A percentile compares a stretch with the other conserved stretches of the same genome.
These are phyloP conservation scores for Phyllotreta cruciferae DNA, from an alignment of 2,888 invertebrate species.

Conservation along the genomic window DNA sequence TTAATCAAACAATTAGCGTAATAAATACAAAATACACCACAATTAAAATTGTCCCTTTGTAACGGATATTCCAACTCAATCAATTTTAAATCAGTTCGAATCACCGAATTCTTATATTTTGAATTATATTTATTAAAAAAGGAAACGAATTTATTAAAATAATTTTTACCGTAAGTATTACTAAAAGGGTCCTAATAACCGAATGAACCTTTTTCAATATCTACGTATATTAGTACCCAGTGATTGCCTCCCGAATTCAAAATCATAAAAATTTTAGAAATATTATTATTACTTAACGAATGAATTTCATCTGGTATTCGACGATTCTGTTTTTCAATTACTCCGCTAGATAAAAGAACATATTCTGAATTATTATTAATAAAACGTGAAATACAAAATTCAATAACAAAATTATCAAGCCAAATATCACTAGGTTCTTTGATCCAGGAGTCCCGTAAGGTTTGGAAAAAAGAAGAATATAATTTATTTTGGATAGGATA, in stretches of 20 bases:
- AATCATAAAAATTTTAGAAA: constrained; percentile 12
- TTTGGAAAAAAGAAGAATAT: too few relatives aligned
- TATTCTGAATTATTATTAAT: too few relatives aligned
- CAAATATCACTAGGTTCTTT: too few relatives aligned
- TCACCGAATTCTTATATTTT: too few relatives aligned
- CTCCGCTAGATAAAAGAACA: too few relatives aligned
- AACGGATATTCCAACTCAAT: constrained; percentile 2
- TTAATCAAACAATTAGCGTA: constrained; percentile 16
- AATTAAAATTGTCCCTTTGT: constrained; percentile 17
- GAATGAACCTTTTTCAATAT: constrained; percentile 14
- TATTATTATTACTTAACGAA: too few relatives aligned
- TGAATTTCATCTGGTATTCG: too few relatives aligned
- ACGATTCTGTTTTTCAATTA: too few relatives aligned
- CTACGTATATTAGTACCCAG: constrained; percentile 12
- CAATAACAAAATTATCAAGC: too few relatives aligned
- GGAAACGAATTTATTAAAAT: background rate
- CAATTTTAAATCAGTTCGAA: background rate
- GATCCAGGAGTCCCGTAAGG: too few relatives aligned
- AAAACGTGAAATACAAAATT: too few relatives aligned
- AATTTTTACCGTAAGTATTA: constrained; percentile 6
- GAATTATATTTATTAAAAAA: too few relatives aligned
- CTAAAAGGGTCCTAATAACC: constrained; percentile 10
- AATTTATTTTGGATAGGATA: background rate
- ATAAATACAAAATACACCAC: constrained; percentile 18
- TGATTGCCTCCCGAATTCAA: constrained; percentile 13